These are phyloP conservation scores for Drosophila setifemur DNA, from an alignment of 1,140 invertebrate genomes.

Conservation along the genomic window DNA sequence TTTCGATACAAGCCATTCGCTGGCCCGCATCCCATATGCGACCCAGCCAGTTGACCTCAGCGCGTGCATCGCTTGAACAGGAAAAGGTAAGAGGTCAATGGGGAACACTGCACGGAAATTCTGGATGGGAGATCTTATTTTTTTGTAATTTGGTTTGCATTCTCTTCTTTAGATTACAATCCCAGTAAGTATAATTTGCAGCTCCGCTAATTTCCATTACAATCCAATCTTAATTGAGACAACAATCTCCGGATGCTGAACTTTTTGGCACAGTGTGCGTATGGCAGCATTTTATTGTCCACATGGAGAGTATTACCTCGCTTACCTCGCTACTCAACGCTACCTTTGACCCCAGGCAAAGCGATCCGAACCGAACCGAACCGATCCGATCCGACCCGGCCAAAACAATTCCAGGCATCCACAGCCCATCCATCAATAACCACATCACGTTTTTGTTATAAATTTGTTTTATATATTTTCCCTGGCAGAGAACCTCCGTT, in stretches of 20 bases:
- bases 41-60: not conserved
- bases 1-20: slow-evolving; percentile 21
- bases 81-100: not conserved
- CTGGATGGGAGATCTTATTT: too few relatives aligned
- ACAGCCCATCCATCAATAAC: slow-evolving; percentile 70
- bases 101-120: too few relatives aligned
- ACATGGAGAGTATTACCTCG: slow-evolving; percentile 2
- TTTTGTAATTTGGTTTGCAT: too few relatives aligned
- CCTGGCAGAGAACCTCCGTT: slow-evolving; percentile 16
- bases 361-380: not conserved
- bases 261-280: too few relatives aligned
- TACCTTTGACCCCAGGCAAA: slow-evolving; percentile 24
- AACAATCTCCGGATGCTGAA: too few relatives aligned
- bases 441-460: slow-evolving; percentile 77
- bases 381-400: not conserved
- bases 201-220: too few relatives aligned
- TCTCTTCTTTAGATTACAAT: too few relatives aligned
- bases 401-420: slow-evolving; percentile 40
- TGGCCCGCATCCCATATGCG: not conserved
- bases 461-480: slow-evolving; percentile 76
- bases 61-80: not conserved
- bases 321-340: not conserved
- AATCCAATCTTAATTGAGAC: too few relatives aligned
- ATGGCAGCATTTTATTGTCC: slow-evolving; percentile 10
- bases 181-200: too few relatives aligned